Percentiles rank a stretch among this genome's conserved stretches.
Conservation (phyloP, 2,888 invertebrate genomes). For the Limnephilus rhombicus region DNA sequence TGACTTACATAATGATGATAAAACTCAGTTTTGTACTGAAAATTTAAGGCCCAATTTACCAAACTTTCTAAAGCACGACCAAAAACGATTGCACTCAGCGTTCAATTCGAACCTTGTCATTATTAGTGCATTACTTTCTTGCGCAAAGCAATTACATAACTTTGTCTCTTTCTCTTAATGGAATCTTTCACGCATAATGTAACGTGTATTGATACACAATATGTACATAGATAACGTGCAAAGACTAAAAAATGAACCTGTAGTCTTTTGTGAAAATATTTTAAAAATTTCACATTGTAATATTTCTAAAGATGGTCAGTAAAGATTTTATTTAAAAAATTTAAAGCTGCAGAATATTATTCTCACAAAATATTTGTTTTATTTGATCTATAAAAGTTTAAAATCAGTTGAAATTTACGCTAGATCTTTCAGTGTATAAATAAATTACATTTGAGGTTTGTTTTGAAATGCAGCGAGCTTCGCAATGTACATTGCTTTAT, state of each 20-base stretch:
- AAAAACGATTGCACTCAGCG: background rate
- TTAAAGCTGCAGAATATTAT: background rate
- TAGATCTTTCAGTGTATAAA: background rate
- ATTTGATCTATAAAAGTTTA: background rate
- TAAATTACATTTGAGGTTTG: background rate
- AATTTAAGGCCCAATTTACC: too few species aligned
- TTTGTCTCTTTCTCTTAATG: background rate
- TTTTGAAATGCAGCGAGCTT: background rate
- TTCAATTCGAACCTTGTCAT: background rate
- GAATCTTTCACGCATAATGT: background rate
- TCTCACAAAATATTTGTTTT: background rate
- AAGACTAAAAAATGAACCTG: background rate
- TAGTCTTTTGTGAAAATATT: background rate
- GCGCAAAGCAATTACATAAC: background rate
- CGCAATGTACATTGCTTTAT: background rate
- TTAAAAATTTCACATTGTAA: background rate
- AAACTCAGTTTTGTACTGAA: too few species aligned
- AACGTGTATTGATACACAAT: too few species aligned
- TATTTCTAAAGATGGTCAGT: background rate
- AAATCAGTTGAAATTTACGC: background rate
- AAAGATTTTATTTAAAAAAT: background rate
- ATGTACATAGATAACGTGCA: too few species aligned
- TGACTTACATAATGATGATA: too few species aligned
- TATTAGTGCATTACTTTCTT: background rate
- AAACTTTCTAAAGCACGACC: background rate